phyloP scores from a whole-genome alignment of 2,888 invertebrate species.

The Chloromyia formosa region DNA sequence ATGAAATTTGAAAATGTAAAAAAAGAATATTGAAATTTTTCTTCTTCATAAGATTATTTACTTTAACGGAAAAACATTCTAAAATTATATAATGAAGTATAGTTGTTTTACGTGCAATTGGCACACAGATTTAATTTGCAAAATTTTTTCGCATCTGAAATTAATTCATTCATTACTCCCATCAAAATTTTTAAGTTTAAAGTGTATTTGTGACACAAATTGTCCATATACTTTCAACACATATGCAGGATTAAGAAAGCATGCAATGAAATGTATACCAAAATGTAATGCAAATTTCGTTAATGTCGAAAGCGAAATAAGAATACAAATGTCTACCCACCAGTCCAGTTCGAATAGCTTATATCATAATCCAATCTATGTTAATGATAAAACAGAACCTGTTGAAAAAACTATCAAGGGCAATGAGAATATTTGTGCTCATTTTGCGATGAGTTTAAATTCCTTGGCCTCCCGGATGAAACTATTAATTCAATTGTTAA shows the following conservation, averaged over 20 bases:
- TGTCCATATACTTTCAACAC: conserved; percentile 22
- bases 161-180: conserved; percentile 25
- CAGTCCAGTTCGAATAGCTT: not conserved
- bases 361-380: not conserved
- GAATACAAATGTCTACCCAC: not conserved
- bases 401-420: not conserved
- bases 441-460: conserved; percentile 19
- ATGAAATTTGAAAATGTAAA: not conserved
- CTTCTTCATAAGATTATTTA: not conserved
- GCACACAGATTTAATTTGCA: conserved; percentile 1
- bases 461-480: conserved; percentile 28
- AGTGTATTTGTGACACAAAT: conserved; percentile 25
- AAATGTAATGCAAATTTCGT: too few species aligned
- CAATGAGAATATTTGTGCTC: not conserved
- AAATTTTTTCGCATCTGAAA: conserved; percentile 23
- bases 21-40: not conserved
- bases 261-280: conserved; percentile 30
- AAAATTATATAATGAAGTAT: not conserved
- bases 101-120: conserved; percentile 27
- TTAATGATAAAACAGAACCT: not conserved
- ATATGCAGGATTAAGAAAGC: conserved; percentile 30
- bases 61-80: not conserved
- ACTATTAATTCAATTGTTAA: conserved; percentile 34
- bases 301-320: not conserved
- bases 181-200: conserved; percentile 31